phyloP scores from a whole-genome alignment of 1,140 invertebrate genomes.

The Cotesia glomerata region DNA sequence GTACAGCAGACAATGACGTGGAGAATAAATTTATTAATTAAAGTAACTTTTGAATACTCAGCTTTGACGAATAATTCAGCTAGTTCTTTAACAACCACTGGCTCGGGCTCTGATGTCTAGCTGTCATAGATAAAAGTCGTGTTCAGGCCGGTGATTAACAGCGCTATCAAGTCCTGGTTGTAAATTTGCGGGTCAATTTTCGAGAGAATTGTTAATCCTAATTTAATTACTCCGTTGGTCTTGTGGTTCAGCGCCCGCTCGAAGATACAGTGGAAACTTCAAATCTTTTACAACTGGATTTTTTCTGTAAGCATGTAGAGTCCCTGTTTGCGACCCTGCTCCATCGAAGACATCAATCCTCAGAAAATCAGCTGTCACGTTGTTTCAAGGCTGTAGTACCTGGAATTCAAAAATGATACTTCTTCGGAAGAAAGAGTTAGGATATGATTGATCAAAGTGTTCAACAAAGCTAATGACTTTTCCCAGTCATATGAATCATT shows the following conservation, averaged over 20 bases:
- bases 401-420: background rate
- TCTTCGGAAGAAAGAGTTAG: background rate
- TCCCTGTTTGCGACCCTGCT: slow-evolving; percentile 51
- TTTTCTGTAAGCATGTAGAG: slow-evolving; percentile 39
- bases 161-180: slow-evolving; percentile 38
- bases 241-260: slow-evolving; percentile 58
- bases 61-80: slow-evolving; percentile 34
- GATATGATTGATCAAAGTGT: background rate
- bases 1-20: slow-evolving; percentile 45
- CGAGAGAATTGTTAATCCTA: slow-evolving; percentile 51
- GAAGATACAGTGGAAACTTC: slow-evolving; percentile 56
- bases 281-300: slow-evolving; percentile 28
- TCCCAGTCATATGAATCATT: background rate
- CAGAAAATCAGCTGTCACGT: slow-evolving; percentile 42
- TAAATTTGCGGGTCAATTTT: slow-evolving; percentile 33
- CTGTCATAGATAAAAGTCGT: slow-evolving; percentile 50
- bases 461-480: slow-evolving; percentile 12
- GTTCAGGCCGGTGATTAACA: slow-evolving; percentile 45
- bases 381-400: slow-evolving; percentile 16
- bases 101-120: slow-evolving; percentile 24
- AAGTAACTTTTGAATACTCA: slow-evolving; percentile 23
- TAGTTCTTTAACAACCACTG: slow-evolving; percentile 41
- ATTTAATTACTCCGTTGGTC: slow-evolving; percentile 58
- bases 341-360: slow-evolving; percentile 35
- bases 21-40: slow-evolving; percentile 36